These are phyloP conservation scores for Blastobasis adustella DNA, from an alignment of 2,888 invertebrate species.

Conservation along the genomic window DNA sequence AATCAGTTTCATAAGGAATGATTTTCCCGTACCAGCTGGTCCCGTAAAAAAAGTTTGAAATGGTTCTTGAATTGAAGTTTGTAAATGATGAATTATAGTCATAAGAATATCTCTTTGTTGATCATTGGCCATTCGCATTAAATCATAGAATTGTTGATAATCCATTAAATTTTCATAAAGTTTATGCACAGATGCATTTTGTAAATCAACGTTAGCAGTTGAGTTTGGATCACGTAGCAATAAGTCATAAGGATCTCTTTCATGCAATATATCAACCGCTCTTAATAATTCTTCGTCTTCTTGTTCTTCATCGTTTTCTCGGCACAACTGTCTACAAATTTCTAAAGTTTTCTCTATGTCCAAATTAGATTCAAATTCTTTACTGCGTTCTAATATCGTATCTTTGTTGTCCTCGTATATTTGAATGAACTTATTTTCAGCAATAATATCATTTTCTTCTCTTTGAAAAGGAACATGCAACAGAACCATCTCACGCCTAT, in stretches of 20 bases:
- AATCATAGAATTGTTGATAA: conserved; percentile 7
- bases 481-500: conserved; percentile 35
- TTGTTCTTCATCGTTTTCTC: conserved; percentile 17
- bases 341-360: conserved; percentile 22
- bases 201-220: conserved; percentile 12
- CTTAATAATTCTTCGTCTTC: conserved; percentile 8
- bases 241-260: conserved; percentile 8
- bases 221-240: conserved; percentile 10
- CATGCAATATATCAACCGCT: conserved; percentile 10
- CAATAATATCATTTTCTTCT: conserved; percentile 37
- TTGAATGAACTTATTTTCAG: conserved; percentile 28
- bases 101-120: conserved; percentile 14
- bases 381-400: conserved; percentile 18
- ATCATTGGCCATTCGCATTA: conserved; percentile 13
- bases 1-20: conserved; percentile 36
- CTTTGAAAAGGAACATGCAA: conserved; percentile 35
- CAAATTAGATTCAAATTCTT: conserved; percentile 22
- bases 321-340: conserved; percentile 21
- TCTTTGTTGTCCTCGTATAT: conserved; percentile 32
- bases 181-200: conserved; percentile 9
- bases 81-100: conserved; percentile 11
- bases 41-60: conserved; percentile 24
- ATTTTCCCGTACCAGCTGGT: conserved; percentile 31
- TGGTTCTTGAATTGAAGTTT: conserved; percentile 13
- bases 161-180: conserved; percentile 14